phyloP scores from a whole-genome alignment of 1,140 invertebrate species.

The Anthonomus grandis region DNA sequence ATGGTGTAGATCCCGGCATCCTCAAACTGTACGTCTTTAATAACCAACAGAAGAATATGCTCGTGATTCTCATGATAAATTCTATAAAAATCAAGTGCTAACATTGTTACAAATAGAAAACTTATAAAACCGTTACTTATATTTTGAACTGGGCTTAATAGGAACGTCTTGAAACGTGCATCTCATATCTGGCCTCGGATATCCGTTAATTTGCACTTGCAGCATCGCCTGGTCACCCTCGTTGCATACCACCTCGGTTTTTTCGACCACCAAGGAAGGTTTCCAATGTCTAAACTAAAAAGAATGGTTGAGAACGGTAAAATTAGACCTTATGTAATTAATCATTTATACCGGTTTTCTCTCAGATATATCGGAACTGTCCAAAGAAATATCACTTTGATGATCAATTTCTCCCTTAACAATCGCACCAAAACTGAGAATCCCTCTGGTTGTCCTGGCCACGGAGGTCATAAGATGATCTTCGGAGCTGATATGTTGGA shows the following conservation, averaged over 20 bases:
- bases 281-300: conserved; percentile 26
- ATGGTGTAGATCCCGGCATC: conserved; percentile 20
- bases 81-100: conserved; percentile 1
- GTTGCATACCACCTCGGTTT: conserved; percentile 15
- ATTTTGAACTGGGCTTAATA: conserved; percentile 23
- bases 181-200: conserved; percentile 24
- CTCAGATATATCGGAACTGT: neutral
- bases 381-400: neutral
- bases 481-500: conserved; percentile 21
- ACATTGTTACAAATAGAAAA: neutral
- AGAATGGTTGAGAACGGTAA: too few relatives aligned
- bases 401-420: conserved; percentile 24
- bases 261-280: conserved; percentile 21
- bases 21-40: conserved; percentile 19
- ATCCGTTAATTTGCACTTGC: conserved; percentile 23
- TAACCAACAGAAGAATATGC: conserved; percentile 22
- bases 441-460: conserved; percentile 18
- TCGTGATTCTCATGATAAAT: conserved; percentile 25
- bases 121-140: conserved; percentile 11
- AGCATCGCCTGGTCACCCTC: conserved; percentile 24
- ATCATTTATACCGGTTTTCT: conserved; percentile 20
- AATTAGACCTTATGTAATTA: too few relatives aligned
- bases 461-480: conserved; percentile 16
- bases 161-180: conserved; percentile 23
- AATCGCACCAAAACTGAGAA: conserved; percentile 22